Base-by-base conservation (phyloP, 64 coral and sea anemone species). In the Montipora capricornis region DNA sequence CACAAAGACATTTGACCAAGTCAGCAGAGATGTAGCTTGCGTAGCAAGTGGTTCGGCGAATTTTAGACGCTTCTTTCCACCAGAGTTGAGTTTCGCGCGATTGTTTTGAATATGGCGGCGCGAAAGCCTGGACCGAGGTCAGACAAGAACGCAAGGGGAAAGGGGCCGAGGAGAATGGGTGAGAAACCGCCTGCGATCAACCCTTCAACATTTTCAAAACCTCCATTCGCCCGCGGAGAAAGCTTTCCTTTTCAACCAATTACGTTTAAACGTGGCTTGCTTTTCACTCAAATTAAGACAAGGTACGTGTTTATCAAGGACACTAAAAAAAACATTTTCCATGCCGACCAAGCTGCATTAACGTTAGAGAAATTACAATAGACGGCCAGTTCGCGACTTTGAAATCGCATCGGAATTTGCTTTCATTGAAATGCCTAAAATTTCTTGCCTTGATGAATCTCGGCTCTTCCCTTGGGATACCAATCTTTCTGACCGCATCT, bases 391-490 rank as follows among this genome's bases (percentile, higher is more conserved):
- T 66, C 61, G 6, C 11, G 15, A 14, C 61, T 14, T 13, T 16
- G 0, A 66, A 8, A 14, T 66, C 15, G 61, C 6, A 11, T 66
- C 9, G 9, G 15, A 66, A 66, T 66, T 66, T 66, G 15, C 61
- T 66, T 8, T 66, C 61, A 66, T 66, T 66, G 15, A 66, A 66
- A 66, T 8, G 12, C 1, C 6, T 66, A 15, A 66, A 55, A 66
- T 8, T 66, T 66, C 61, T 66, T 14, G 61, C 15, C 61, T 66
- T 14, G 78, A 95, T 84, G 20, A 95, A n/a, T 44, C 49, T 62
- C 76, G 92, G 92, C 49, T 88, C 80, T 17, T 86, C 92, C 29
- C 87, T 94, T 68, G 92, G 57, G 15, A 52, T 61, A 81, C 78
- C n/a, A 47, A 83, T 82, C 80, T 80, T 90, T 68, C 76, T 90